Percentiles rank a stretch among this genome's conserved stretches.
Evolutionary conservation across 2,888 invertebrate genomes (phyloP).

Genomic region (Cryptus armator): DNA sequence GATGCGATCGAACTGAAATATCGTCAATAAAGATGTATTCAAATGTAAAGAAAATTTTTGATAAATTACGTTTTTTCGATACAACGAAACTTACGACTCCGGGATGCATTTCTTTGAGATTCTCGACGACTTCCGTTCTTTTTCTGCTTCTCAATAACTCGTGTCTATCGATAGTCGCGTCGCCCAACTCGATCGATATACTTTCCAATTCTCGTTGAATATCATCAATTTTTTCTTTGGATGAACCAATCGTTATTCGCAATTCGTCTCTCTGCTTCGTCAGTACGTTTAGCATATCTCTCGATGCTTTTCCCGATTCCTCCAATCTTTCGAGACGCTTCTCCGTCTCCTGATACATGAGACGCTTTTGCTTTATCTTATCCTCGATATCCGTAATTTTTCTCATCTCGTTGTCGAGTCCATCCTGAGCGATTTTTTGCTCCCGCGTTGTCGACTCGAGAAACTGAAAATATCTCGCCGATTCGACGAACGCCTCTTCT

Average conservation of each 20-base stretch:
- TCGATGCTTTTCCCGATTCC: slow-evolving; percentile 97
- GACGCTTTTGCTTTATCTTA: slow-evolving; percentile 95
- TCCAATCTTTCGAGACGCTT: slow-evolving; percentile 97
- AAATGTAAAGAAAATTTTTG: background rate
- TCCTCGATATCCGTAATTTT: slow-evolving; percentile 95
- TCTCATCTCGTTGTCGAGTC: slow-evolving; percentile 94
- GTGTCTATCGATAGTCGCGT: slow-evolving; percentile 98
- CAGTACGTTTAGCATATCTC: slow-evolving; percentile 96
- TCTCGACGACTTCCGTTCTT: slow-evolving; percentile 99
- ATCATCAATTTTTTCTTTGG: slow-evolving; percentile 93
- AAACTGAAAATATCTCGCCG: slow-evolving; percentile 96
- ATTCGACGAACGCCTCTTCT: slow-evolving; percentile 97
- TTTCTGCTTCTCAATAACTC: slow-evolving; percentile 97
- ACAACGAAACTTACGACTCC: slow-evolving; percentile 90
- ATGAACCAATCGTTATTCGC: slow-evolving; percentile 95
- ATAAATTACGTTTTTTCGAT: too few species aligned
- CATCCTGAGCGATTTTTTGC: slow-evolving; percentile 97
- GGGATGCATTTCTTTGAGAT: slow-evolving; percentile 97
- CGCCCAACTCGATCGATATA: slow-evolving; percentile 95
- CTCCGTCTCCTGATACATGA: slow-evolving; percentile 97
- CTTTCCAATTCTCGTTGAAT: slow-evolving; percentile 94
- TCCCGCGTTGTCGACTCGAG: slow-evolving; percentile 97
- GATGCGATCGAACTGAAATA: slow-evolving; percentile 94
- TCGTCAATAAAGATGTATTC: background rate
- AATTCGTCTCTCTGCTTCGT: slow-evolving; percentile 92